A percentile compares a stretch with the other conserved stretches of the same genome.
phyloP scores from a whole-genome alignment of 2,113 vertebrate species.

The Manacus vitellinus region DNA sequence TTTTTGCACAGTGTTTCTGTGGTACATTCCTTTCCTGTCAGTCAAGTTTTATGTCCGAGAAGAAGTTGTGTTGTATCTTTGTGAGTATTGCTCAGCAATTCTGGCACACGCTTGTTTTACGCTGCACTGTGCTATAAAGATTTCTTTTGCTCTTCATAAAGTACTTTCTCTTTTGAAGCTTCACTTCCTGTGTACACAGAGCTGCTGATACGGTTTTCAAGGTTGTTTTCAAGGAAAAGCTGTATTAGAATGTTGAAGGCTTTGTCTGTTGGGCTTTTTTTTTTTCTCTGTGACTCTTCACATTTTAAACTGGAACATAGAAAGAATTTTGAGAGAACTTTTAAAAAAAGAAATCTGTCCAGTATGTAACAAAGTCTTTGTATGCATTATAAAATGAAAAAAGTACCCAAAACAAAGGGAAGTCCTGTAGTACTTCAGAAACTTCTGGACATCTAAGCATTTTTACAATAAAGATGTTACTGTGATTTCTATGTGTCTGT shows the following conservation, averaged over 20 bases:
- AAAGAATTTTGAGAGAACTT: neutral
- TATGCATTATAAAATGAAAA: neutral
- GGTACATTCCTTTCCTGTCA: neutral
- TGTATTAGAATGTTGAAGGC: neutral
- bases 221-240: neutral
- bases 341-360: neutral
- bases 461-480: slow-evolving; percentile 45
- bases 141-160: neutral
- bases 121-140: neutral
- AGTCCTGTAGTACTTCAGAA: neutral
- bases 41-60: neutral
- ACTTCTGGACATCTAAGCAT: neutral
- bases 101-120: neutral
- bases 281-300: neutral
- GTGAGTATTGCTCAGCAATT: neutral
- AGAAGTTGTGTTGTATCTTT: neutral
- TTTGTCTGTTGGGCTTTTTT: neutral
- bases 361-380: neutral
- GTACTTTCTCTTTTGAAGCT: neutral
- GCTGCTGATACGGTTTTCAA: neutral
- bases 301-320: neutral
- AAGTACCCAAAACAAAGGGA: neutral
- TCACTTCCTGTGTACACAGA: neutral
- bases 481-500: neutral
- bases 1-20: neutral